These are phyloP conservation scores for Metellina segmentata DNA, from an alignment of 2,888 invertebrate species.

Conservation along the genomic window DNA sequence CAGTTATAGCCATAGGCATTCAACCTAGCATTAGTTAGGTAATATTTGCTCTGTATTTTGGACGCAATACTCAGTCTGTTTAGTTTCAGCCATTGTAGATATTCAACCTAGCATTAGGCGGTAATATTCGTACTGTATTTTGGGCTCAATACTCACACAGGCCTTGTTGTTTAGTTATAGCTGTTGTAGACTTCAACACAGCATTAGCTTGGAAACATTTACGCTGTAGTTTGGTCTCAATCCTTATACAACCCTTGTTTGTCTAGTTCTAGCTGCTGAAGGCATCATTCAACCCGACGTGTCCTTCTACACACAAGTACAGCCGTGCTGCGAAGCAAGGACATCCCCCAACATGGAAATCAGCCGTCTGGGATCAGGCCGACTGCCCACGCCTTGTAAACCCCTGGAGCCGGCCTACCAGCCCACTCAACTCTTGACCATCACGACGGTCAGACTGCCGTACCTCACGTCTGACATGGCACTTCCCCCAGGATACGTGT, in stretches of 20 bases:
- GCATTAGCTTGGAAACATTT: no score
- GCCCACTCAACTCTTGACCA: slow-evolving; percentile 70
- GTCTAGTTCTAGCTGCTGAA: slow-evolving; percentile 71
- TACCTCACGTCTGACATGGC: slow-evolving; percentile 55
- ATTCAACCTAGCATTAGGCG: no score
- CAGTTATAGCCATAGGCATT: no score
- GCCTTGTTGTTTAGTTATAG: no score
- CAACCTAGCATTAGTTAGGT: no score
- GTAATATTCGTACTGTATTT: no score
- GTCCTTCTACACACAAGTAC: slow-evolving; percentile 73
- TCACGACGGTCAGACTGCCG: slow-evolving; percentile 58
- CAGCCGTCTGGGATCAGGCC: neutral
- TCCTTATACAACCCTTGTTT: neutral
- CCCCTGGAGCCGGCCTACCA: slow-evolving; percentile 75
- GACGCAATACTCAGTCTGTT: no score
- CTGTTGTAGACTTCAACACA: no score
- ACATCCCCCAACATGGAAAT: neutral
- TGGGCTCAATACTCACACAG: no score
- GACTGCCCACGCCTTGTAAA: slow-evolving; percentile 60
- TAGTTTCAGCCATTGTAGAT: no score
- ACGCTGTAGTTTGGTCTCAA: neutral
- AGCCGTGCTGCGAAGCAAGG: slow-evolving; percentile 19
- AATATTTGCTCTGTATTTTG: no score
- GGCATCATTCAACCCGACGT: slow-evolving; percentile 77
- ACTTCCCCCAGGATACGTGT: slow-evolving; percentile 70